Evolutionary conservation across 2,113 vertebrate genomes (phyloP), one percentile per base, ranked within the genome.

Genomic region (Narcine bancroftii): DNA sequence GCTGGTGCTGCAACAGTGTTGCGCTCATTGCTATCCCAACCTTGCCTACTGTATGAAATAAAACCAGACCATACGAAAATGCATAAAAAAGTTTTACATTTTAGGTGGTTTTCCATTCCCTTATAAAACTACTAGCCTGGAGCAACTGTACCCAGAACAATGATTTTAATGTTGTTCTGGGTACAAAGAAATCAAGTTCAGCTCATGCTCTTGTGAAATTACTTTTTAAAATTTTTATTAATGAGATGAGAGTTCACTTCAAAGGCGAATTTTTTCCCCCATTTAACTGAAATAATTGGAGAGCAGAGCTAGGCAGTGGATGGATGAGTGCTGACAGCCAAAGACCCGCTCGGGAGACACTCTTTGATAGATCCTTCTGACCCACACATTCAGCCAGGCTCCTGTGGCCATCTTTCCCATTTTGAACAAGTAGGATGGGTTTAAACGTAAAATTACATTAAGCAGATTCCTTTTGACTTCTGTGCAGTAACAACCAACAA

Each of bases 201-300:
- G 33, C 53, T 87, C 53, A 50, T 60, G 53, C 33, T 36, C 81
- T n/a, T 36, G 81, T 21, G 81, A 87, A 87, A 87, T 87, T 87
- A 87, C 81, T 39, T 36, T 39, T 85, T 36, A 24, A n/a, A n/a
- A 60, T 87, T 87, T 87, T 87, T 87, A 36, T 87, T 87, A 87
- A 87, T 63, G 81, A 87, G 81, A 39, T 17, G 53, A 87, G 53
- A 60, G 81, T 39, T 87, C 81, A 63, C 53, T n/a, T 87, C 81
- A 63, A 36, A 60, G 81, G 53, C 17, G 33, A 87, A 60, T 87
- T 63, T 87, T 87, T n/a, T n/a, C n/a, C n/a, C n/a, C 81, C 19
- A 87, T 53, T 63, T 87, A 60, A 87, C 81, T 53, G 36, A n/a
- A 56, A 36, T 63, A 50, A 56, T n/a, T 60, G 81, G 53, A 87